phyloP scores from a whole-genome alignment of 1,140 invertebrate genomes.

The Eueides isabella region DNA sequence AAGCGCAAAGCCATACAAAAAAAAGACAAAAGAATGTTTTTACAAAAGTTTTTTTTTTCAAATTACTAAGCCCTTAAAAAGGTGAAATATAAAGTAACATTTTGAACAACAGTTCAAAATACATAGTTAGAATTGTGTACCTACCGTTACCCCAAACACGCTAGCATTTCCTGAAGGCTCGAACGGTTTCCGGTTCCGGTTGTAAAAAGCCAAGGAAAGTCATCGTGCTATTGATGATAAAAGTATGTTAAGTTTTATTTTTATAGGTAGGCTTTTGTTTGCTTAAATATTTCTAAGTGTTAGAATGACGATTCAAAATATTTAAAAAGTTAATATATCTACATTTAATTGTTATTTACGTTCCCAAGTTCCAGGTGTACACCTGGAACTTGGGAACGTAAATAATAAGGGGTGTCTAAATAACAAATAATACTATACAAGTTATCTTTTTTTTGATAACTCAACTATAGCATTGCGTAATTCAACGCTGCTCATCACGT shows the following conservation, averaged over 20 bases:
- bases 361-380: too few relatives aligned
- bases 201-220: constrained; percentile 59
- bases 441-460: too few relatives aligned
- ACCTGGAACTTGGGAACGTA: too few relatives aligned
- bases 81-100: background rate
- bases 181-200: constrained; percentile 73
- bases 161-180: constrained; percentile 76
- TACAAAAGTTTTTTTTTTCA: background rate
- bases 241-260: background rate
- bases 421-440: too few relatives aligned
- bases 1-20: too few relatives aligned
- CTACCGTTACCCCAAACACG: constrained; percentile 55
- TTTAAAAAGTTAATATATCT: too few relatives aligned
- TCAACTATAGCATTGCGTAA: too few relatives aligned
- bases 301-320: too few relatives aligned
- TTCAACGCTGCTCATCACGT: too few relatives aligned
- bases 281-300: background rate
- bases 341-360: too few relatives aligned
- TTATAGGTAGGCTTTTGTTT: background rate
- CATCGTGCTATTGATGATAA: constrained; percentile 1
- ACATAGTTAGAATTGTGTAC: constrained; percentile 30
- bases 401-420: too few relatives aligned
- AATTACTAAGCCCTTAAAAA: background rate
- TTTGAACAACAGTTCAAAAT: constrained; percentile 8
- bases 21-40: too few relatives aligned